Conservation (phyloP, 2,797 vertebrate species). For the Acanthiza pusilla region DNA sequence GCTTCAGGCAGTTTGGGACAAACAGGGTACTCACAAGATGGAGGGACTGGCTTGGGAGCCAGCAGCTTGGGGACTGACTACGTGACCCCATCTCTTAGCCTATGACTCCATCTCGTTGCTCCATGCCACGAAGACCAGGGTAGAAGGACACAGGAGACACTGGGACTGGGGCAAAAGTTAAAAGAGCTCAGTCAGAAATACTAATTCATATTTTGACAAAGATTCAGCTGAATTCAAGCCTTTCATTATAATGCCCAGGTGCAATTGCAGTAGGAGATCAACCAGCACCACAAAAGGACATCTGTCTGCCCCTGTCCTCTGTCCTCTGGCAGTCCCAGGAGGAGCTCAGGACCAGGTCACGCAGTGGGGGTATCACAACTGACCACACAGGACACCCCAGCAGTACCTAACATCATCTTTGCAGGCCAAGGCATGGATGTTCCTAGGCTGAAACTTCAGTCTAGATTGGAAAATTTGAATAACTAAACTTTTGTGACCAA, state of each 20-base stretch:
- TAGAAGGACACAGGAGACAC: background rate
- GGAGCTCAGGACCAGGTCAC: background rate
- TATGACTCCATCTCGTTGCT: background rate
- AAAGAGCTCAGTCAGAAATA: slow-evolving; percentile 19
- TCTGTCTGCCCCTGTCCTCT: background rate
- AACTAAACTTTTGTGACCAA: background rate
- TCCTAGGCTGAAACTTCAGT: background rate
- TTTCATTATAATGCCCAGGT: accelerated
- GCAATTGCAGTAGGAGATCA: background rate
- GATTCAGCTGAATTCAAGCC: background rate
- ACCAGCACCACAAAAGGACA: background rate
- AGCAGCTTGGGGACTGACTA: background rate
- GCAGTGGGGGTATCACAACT: background rate
- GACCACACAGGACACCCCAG: background rate
- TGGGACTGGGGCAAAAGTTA: background rate
- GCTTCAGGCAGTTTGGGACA: background rate
- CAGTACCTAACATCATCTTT: background rate
- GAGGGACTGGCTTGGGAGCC: background rate
- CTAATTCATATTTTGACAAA: slow-evolving; percentile 36
- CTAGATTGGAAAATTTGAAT: background rate
- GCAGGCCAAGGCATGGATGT: background rate
- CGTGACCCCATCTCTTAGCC: background rate
- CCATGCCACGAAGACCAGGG: background rate
- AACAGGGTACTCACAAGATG: background rate
- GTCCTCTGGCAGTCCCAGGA: accelerated